Base-by-base conservation (phyloP, 2,888 invertebrate genomes). In the Smittia sp. region DNA sequence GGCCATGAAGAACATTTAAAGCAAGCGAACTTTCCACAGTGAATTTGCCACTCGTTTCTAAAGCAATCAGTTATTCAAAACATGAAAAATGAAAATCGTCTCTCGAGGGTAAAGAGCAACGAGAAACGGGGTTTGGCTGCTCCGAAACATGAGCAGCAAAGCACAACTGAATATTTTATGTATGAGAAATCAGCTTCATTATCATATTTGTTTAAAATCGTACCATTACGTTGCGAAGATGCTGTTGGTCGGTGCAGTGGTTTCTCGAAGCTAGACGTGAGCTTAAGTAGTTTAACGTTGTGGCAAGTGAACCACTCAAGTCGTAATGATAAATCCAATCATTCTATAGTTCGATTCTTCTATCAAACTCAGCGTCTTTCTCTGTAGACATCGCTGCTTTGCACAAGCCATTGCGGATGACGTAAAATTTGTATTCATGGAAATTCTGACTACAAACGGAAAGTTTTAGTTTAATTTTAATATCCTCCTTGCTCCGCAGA, bases 51-150 rank as follows among this genome's bases (percentile, higher is more conserved):
- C 20, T 18, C 52, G 22, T 18, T 22, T 20, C 7, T 22, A 58
- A 22, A 18, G 20, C 58, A 58, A 58, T 58, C 58, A 58, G n/a
- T 58, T 58, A 58, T 58, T 58, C 58, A 58, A 58, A 58, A 58
- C 58, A 58, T 58, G 58, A 58, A 58, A 46, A 58, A 58, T 58
- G 58, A 58, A 58, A 58, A 58, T 58, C 58, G 58, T 58, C 18
- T 46, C 46, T 46, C 15, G 46, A n/a, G 46, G 46, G 46, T 11
- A n/a, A 11, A 46, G 38, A 38, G 38, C 6, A 38, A 38, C 52
- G 38, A 6, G 11, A 22, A 58, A 58, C 58, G 58, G 20, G 58
- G 58, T 58, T 58, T 18, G 52, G n/a, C 11, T 38, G 15, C n/a
- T 46, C 15, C n/a, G 46, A 46, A 46, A 11, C 46, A 46, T 46